These are phyloP conservation scores for Brachynemurus nebulosus DNA, from an alignment of 2,888 invertebrate genomes.

Conservation along the genomic window DNA sequence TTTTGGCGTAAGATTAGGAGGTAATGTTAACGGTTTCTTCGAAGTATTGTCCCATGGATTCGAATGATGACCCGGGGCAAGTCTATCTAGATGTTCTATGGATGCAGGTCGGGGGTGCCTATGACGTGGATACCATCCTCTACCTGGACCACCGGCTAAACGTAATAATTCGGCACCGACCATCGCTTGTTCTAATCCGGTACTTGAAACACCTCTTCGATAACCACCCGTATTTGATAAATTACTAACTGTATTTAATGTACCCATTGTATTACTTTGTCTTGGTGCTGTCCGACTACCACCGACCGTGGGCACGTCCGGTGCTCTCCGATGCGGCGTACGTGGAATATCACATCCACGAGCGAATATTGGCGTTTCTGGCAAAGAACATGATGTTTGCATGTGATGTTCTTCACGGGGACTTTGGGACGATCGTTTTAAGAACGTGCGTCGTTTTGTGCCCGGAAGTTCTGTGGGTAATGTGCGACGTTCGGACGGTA, in stretches of 20 bases:
- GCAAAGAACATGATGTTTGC: conserved; percentile 74
- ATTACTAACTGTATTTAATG: conserved; percentile 35
- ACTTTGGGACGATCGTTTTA: conserved; percentile 35
- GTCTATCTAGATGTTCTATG: conserved; percentile 70
- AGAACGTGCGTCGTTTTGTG: conserved; percentile 25
- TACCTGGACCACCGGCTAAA: conserved; percentile 64
- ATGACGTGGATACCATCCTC: conserved; percentile 74
- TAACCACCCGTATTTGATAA: conserved; percentile 18
- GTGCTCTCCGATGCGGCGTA: conserved; percentile 58
- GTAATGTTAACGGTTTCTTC: conserved; percentile 73
- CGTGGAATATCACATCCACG: conserved; percentile 73
- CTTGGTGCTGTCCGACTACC: conserved; percentile 43
- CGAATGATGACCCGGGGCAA: conserved; percentile 36
- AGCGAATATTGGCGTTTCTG: conserved; percentile 81
- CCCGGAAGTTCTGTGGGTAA: conserved; percentile 53
- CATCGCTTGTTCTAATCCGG: conserved; percentile 34
- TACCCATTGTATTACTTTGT: conserved; percentile 44
- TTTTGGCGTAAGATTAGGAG: conserved; percentile 77
- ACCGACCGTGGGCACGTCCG: conserved; percentile 37
- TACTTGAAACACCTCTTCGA: conserved; percentile 23
- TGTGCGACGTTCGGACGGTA: conserved; percentile 56
- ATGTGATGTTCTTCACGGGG: conserved; percentile 39
- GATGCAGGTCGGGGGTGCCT: conserved; percentile 64
- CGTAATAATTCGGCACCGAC: conserved; percentile 69
- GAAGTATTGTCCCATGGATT: conserved; percentile 40